Base-by-base conservation (phyloP, 2,888 invertebrate species). In the Brachyopa scutellaris region DNA sequence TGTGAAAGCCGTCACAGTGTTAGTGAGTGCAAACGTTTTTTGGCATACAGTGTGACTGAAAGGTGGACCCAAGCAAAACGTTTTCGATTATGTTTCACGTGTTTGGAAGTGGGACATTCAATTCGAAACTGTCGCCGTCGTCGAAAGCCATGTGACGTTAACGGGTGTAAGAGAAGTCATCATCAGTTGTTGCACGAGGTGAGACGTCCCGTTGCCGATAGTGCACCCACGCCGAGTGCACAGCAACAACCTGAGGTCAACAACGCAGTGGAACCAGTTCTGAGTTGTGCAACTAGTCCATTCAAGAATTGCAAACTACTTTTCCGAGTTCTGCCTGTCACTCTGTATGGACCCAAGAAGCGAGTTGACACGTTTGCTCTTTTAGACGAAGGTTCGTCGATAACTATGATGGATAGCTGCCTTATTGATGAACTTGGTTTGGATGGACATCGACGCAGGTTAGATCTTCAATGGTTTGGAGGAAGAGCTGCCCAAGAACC, bases 311-410 rank as follows among this genome's bases (percentile, higher is more conserved):
- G 7, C 2, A 66, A 62, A n/a, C 13, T 64, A 29, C 31, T 78
- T 7, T 84, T 77, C 8, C 31, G 73, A 11, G 69, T 84, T 4
- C 17, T 84, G 31, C 74, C 84, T 19, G 78, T 79, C 5, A 79
- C 29, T 7, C 8, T 84, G 5, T 64, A 64, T 47, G 78, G 78
- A 23, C 57, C 57, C 2, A 26, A 26, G 13, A 78, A 62, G 29
- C 17, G 42, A 15, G 31, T 73, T 7, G 23, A 31, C 6, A 47
- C 51, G 8, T 79, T 61, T 29, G 78, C 78, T 7, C 47, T 84
- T 2, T 11, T 84, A 38, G 74, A 78, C 31, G 83, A 83, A 57
- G 84, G 78, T 31, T 84, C 79, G 11, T 84, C 74, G n/a, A 36
- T 78, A 7, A n/a, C n/a, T 72, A 70, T 80, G 69, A 80, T 77